phyloP scores from a whole-genome alignment of 92 coral and sea anemone genomes.

The Bergia puertoricense region DNA sequence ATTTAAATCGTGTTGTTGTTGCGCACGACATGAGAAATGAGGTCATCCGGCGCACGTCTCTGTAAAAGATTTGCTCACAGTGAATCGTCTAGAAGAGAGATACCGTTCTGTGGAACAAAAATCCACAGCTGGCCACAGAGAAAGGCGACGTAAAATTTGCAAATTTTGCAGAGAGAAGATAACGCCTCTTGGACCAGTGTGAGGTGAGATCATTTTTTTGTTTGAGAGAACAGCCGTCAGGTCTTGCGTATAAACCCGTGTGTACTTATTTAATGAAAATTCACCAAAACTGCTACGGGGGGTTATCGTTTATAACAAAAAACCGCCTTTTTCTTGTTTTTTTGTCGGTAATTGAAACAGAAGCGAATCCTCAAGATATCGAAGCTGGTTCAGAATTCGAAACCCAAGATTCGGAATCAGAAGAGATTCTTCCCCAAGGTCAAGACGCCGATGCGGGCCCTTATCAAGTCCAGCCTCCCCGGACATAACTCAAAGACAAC shows the following conservation, averaged over 20 bases:
- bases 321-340: no score
- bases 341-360: no score
- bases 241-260: not conserved
- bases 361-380: no score
- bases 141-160: constrained; percentile 26
- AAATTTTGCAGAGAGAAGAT: constrained; percentile 22
- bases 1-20: constrained; percentile 34
- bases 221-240: not conserved
- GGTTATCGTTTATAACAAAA: no score
- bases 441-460: no score
- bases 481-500: no score
- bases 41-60: constrained; percentile 4
- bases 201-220: not conserved
- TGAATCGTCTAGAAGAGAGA: constrained; percentile 15
- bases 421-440: no score
- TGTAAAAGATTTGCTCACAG: not conserved
- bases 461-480: no score
- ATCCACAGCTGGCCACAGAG: constrained; percentile 35
- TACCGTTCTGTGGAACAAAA: constrained; percentile 27
- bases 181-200: constrained; percentile 3
- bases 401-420: no score
- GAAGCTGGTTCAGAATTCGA: no score
- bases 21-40: constrained; percentile 45
- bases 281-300: no score
- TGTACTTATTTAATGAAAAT: no score